These are phyloP conservation scores for Caenorhabditis parvicauda DNA, from an alignment of 2,888 invertebrate genomes.

Conservation along the genomic window DNA sequence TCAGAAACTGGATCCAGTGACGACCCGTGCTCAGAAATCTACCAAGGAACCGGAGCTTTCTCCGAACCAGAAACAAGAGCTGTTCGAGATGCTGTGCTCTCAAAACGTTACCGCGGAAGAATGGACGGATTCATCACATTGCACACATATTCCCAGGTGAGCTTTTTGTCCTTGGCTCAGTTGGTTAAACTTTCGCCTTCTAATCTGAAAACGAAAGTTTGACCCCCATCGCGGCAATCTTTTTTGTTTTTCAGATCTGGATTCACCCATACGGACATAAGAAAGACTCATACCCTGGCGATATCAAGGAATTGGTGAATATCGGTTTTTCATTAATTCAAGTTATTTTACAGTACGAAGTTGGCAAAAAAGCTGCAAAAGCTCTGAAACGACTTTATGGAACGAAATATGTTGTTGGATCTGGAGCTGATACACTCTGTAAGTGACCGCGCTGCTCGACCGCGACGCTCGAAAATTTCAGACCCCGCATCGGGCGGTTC, in stretches of 20 bases:
- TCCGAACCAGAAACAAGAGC: constrained; percentile 62
- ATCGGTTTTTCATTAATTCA: neutral
- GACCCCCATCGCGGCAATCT: neutral
- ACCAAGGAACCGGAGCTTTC: constrained; percentile 58
- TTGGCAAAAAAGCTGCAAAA: constrained; percentile 55
- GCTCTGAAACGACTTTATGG: constrained; percentile 57
- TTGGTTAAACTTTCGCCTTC: constrained; percentile 8
- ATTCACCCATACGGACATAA: constrained; percentile 55
- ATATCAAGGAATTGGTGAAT: constrained; percentile 58
- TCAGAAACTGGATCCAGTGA: constrained; percentile 58
- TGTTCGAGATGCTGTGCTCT: constrained; percentile 54
- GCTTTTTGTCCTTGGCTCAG: neutral
- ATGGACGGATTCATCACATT: constrained; percentile 57
- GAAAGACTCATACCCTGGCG: constrained; percentile 58
- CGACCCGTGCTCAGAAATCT: constrained; percentile 62
- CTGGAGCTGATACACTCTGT: constrained; percentile 61
- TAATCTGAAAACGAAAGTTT: constrained; percentile 19
- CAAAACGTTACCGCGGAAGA: constrained; percentile 49
- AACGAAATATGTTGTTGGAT: constrained; percentile 59
- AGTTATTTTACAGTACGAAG: constrained; percentile 51
- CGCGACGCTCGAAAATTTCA: constrained; percentile 9
- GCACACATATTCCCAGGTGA: constrained; percentile 63
- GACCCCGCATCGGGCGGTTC: constrained; percentile 62
- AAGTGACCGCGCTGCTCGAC: constrained; percentile 8
- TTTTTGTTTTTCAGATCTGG: constrained; percentile 50